These are phyloP conservation scores for Dicrostonyx torquatus DNA, from an alignment of 2,797 vertebrate species.

Conservation along the genomic window DNA sequence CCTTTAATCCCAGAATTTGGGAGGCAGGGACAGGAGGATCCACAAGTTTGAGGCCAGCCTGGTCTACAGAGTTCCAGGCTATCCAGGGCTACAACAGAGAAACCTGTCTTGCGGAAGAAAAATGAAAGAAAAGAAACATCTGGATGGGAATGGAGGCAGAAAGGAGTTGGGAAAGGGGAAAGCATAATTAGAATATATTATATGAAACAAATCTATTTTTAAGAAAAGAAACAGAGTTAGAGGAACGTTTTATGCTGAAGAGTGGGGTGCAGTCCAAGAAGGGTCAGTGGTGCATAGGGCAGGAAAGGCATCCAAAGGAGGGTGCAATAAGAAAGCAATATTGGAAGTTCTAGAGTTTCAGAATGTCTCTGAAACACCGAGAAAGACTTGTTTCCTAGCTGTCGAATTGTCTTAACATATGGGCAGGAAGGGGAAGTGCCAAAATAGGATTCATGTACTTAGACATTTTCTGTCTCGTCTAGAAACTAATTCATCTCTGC, in stretches of 20 bases:
- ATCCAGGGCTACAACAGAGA: neutral
- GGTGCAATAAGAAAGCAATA: neutral
- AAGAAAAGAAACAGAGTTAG: neutral
- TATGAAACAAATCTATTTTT: neutral
- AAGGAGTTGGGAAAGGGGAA: neutral
- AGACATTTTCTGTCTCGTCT: slow-evolving; percentile 43
- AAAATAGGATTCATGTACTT: neutral
- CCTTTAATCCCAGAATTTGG: neutral
- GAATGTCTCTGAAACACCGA: slow-evolving; percentile 9
- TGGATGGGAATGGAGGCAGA: neutral
- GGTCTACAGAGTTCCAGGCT: neutral
- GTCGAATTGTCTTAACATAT: neutral
- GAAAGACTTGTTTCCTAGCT: slow-evolving; percentile 10
- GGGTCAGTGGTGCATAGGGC: neutral
- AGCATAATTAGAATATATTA: neutral
- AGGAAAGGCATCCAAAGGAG: neutral
- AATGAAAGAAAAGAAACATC: neutral
- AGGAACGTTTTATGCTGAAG: neutral
- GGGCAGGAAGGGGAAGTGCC: neutral
- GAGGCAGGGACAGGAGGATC: neutral
- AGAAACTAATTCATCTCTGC: slow-evolving; percentile 25
- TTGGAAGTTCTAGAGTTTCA: neutral
- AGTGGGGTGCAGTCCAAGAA: neutral
- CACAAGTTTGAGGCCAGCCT: neutral
- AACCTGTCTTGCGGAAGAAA: neutral